These are phyloP conservation scores for Agriotes lineatus DNA, from an alignment of 2,888 invertebrate genomes.

Conservation along the genomic window DNA sequence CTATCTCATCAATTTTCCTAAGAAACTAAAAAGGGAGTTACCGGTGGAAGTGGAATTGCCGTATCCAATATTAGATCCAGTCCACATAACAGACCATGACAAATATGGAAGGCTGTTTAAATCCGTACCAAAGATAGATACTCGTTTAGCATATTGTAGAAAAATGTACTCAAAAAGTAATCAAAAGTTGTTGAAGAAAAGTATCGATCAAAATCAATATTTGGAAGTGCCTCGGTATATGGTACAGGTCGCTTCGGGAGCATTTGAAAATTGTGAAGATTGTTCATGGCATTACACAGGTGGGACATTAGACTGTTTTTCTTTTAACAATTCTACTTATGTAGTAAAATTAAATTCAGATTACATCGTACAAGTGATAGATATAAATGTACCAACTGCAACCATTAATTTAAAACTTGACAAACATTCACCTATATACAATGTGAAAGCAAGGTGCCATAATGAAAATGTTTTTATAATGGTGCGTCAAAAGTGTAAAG, in stretches of 20 bases:
- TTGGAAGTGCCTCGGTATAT: constrained; percentile 27
- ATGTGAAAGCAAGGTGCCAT: neutral
- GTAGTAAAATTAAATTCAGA: constrained; percentile 1
- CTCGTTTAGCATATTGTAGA: constrained; percentile 22
- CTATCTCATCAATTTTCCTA: constrained; percentile 18
- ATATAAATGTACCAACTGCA: neutral
- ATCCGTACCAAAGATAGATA: constrained; percentile 6
- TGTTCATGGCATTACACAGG: constrained; percentile 23
- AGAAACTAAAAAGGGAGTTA: neutral
- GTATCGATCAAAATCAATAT: neutral
- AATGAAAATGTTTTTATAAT: neutral
- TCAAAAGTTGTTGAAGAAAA: neutral
- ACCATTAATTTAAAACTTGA: neutral
- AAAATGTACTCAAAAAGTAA: constrained; percentile 10
- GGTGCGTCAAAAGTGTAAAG: constrained; percentile 21
- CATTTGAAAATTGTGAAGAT: neutral
- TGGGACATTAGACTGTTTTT: constrained; percentile 28
- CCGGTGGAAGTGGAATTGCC: constrained; percentile 20
- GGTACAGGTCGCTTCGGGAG: constrained; percentile 6
- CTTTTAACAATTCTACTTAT: constrained; percentile 7
- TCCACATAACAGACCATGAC: neutral
- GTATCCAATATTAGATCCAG: constrained; percentile 31
- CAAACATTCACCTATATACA: constrained; percentile 11
- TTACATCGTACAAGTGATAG: neutral
- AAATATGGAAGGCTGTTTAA: constrained; percentile 13